A percentile compares a stretch with the other conserved stretches of the same genome.
phyloP scores from a whole-genome alignment of 2,113 vertebrate species.

The Macrotis lagotis region DNA sequence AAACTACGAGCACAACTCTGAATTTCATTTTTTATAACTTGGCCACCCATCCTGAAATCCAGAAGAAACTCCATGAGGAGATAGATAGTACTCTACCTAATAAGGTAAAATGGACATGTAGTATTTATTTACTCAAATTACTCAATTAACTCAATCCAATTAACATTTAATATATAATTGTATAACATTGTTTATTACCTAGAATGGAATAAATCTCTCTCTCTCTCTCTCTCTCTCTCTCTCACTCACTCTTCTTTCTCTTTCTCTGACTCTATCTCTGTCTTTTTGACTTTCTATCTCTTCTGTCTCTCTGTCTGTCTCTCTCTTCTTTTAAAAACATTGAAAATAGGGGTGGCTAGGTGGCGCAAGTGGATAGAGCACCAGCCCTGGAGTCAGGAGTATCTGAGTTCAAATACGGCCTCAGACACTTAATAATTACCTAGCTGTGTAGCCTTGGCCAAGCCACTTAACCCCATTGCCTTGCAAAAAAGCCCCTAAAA shows the following conservation, averaged over 20 bases:
- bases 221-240: not conserved
- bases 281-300: no score
- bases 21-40: constrained; percentile 82
- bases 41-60: constrained; percentile 83
- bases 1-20: constrained; percentile 85
- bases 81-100: constrained; percentile 83
- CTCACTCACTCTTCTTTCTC: no score
- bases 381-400: no score
- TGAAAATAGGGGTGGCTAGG: no score
- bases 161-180: not conserved
- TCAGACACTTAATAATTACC: no score
- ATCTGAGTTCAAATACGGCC: no score
- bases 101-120: constrained; percentile 75
- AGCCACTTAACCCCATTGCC: no score
- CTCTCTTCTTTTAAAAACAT: not conserved
- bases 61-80: constrained; percentile 85
- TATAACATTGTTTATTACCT: not conserved
- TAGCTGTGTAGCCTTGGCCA: no score
- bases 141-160: not conserved
- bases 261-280: not conserved
- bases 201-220: not conserved
- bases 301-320: not conserved
- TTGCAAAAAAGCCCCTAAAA: no score
- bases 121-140: not conserved
- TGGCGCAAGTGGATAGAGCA: no score